Evolutionary conservation across 2,888 invertebrate genomes (phyloP).

Genomic region (Cryptocephalus primarius): DNA sequence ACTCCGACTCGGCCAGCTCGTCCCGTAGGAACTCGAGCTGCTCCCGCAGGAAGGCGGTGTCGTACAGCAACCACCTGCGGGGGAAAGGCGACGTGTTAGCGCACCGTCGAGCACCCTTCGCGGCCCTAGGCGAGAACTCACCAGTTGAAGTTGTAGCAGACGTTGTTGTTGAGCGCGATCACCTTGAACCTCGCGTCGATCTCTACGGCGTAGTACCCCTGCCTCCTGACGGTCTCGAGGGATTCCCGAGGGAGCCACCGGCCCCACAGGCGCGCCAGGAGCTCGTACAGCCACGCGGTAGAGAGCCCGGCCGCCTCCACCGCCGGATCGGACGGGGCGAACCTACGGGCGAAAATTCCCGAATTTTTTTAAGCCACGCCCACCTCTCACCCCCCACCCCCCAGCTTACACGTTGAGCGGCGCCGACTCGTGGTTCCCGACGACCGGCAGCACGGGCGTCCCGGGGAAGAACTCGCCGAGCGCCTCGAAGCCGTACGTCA

Average conservation of each 20-base stretch:
- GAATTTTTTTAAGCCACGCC: no score
- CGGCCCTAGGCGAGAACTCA: no score
- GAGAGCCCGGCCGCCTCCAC: conserved; percentile 30
- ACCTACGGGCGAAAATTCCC: conserved; percentile 12
- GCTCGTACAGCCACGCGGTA: conserved; percentile 64
- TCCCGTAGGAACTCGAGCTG: conserved; percentile 72
- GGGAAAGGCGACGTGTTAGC: no score
- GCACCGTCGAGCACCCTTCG: no score
- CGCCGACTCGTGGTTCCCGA: conserved; percentile 57
- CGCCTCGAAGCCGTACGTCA: conserved; percentile 35
- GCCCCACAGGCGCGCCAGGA: conserved; percentile 56
- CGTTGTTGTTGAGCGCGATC: conserved; percentile 69
- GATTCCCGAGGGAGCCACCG: conserved; percentile 54
- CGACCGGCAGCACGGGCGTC: conserved; percentile 42
- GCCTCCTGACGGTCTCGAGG: conserved; percentile 45
- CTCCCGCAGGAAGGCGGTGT: conserved; percentile 58
- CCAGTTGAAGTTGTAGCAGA: conserved; percentile 65
- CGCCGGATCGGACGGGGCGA: conserved; percentile 11
- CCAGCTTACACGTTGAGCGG: conserved; percentile 43
- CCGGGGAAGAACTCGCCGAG: conserved; percentile 37
- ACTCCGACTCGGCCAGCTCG: conserved; percentile 35
- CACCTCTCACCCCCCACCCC: neutral
- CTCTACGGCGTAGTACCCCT: conserved; percentile 64
- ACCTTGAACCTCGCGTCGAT: conserved; percentile 57
- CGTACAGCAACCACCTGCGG: conserved; percentile 29